Evolutionary conservation across 2,113 vertebrate genomes (phyloP).

Genomic region (Clarias batrachus): DNA sequence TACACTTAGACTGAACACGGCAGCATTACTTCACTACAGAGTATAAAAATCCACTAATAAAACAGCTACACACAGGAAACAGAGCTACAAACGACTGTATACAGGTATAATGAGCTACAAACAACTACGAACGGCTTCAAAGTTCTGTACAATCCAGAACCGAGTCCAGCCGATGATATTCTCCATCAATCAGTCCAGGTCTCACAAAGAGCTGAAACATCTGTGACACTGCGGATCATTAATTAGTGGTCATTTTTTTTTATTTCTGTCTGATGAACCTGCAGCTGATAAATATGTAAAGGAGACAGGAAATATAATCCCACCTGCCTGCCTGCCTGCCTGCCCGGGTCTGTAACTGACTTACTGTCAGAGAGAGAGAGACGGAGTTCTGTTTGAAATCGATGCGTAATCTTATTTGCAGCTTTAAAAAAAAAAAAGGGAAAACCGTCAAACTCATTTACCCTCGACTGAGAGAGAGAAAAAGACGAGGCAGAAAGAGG

Average conservation of each 20-base stretch:
- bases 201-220: neutral
- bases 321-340: neutral
- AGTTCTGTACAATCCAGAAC: neutral
- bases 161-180: neutral
- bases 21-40: neutral
- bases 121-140: too few species aligned
- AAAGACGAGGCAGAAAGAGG: neutral
- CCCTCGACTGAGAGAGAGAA: neutral
- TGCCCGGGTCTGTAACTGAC: neutral
- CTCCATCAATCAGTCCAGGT: neutral
- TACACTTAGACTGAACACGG: neutral
- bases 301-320: neutral
- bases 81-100: too few species aligned
- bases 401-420: neutral
- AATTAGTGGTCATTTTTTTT: neutral
- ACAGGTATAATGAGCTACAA: too few species aligned
- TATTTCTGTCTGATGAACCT: neutral
- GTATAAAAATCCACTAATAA: too few species aligned
- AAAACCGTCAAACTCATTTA: neutral
- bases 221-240: neutral
- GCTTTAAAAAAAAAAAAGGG: neutral
- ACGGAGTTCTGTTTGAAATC: neutral
- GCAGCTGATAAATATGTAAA: neutral
- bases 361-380: neutral
- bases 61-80: too few species aligned